Conservation (phyloP, 2,888 invertebrate species). For the Pantelozetes paolii region DNA sequence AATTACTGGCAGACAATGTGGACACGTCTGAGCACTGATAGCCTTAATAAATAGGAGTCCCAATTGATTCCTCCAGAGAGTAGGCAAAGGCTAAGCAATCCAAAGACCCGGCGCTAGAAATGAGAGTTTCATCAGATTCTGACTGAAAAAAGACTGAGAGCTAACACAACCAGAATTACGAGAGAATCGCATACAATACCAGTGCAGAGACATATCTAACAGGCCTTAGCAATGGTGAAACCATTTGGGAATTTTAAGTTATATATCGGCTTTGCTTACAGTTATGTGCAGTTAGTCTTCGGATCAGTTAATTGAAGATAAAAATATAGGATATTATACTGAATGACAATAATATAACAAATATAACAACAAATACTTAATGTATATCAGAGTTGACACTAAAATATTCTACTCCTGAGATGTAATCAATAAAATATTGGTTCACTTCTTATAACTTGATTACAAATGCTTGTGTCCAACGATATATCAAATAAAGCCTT, state of each 20-base stretch:
- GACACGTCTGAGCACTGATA: slow-evolving; percentile 31
- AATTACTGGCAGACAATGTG: slow-evolving; percentile 27
- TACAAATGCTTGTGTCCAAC: neutral
- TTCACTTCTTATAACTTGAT: neutral
- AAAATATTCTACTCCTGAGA: neutral
- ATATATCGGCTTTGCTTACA: slow-evolving; percentile 31
- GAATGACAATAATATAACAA: neutral
- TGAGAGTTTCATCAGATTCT: slow-evolving; percentile 12
- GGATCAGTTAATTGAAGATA: slow-evolving; percentile 4
- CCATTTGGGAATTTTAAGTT: slow-evolving; percentile 23
- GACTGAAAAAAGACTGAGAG: neutral
- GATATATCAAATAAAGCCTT: neutral
- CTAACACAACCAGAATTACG: neutral
- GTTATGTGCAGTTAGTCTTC: neutral
- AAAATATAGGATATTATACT: neutral
- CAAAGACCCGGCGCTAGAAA: neutral
- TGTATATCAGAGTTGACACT: slow-evolving; percentile 5
- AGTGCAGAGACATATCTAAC: neutral
- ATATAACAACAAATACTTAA: neutral
- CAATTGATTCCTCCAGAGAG: slow-evolving; percentile 30
- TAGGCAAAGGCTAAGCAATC: neutral
- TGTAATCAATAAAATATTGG: neutral
- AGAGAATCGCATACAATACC: neutral
- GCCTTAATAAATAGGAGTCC: slow-evolving; percentile 34
- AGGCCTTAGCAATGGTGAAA: neutral